Base-by-base conservation (phyloP, 2,797 vertebrate species). In the Botia kubotai region DNA sequence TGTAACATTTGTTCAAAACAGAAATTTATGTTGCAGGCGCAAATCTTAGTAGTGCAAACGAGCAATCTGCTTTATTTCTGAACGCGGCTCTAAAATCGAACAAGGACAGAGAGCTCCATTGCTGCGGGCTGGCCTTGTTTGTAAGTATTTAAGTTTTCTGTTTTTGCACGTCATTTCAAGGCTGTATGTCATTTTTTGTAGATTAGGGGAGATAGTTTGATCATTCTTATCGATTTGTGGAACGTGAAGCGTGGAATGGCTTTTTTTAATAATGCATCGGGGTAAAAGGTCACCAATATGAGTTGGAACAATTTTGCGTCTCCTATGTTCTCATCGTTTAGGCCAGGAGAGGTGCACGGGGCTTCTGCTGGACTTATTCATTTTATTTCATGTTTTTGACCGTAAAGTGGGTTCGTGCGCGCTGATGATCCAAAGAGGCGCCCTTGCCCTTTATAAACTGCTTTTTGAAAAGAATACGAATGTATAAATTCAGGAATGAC, bases 401-500 rank as follows among this genome's bases (percentile, higher is more conserved):
- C 29, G 69, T 55, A 43, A 55, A 43, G 58, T 19, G 23, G 52
- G 63, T 74, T 68, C 52, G 26, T 23, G 36, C 23, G 77, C 52
- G 17, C 79, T 74, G 79, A 90, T 80, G 62, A 80, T 67, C 62
- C 89, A 90, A 88, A 90, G 75, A 88, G 86, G 83, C 86, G 82
- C 88, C 81, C 88, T 83, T 93, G 93, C 91, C 93, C 92, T 94
- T 94, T 94, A 94, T 94, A 94, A 93, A 95, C 94, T 94, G 93
- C 91, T 90, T 88, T 87, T 87, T 89, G 88, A 81, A 96, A 96
- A 96, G 97, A 97, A 98, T 97, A 96, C 95, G 95, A 96, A 96
- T 96, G 94, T 95, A 95, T 95, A 97, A 96, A 96, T 94, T 89
- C 89, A 88, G 94, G 95, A 97, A 96, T 96, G 96, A 97, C 97